Percentiles rank a stretch among this genome's conserved stretches.
phyloP scores from a whole-genome alignment of 2,113 vertebrate species.

The Anser cygnoides region DNA sequence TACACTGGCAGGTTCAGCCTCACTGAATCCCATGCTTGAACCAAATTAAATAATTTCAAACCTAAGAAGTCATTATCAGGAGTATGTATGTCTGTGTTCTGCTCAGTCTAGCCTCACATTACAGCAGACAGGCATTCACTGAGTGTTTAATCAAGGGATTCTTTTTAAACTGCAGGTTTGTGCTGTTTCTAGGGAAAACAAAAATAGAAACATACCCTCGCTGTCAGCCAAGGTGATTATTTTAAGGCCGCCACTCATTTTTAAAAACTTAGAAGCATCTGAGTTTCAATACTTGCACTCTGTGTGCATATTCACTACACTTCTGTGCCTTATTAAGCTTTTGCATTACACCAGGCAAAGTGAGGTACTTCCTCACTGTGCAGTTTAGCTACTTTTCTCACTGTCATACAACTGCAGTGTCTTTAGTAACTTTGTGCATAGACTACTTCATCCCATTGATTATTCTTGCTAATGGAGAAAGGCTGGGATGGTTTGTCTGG shows the following conservation, averaged over 20 bases:
- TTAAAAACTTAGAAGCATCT: not conserved
- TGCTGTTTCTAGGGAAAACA: slow-evolving; percentile 1
- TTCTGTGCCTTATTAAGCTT: not conserved
- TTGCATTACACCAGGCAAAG: not conserved
- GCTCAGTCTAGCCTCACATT: not conserved
- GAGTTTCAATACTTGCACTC: not conserved
- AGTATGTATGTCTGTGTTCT: not conserved
- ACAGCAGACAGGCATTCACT: slow-evolving; percentile 1
- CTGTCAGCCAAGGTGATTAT: slow-evolving; percentile 25
- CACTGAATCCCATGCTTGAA: not conserved
- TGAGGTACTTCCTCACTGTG: not conserved
- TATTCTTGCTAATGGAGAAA: not conserved
- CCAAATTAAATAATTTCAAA: slow-evolving; percentile 52
- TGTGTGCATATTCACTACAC: not conserved
- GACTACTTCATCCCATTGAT: not conserved
- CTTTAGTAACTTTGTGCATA: not conserved
- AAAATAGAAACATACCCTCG: slow-evolving; percentile 37
- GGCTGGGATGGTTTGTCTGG: not conserved
- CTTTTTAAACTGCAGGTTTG: slow-evolving; percentile 55
- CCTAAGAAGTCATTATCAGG: slow-evolving; percentile 15
- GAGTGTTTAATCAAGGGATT: slow-evolving; percentile 54
- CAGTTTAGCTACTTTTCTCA: not conserved
- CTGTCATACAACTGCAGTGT: not conserved
- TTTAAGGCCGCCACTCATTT: slow-evolving; percentile 17
- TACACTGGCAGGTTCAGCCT: slow-evolving; percentile 30